Evolutionary conservation across 2,888 invertebrate genomes (phyloP), one percentile per base, ranked within the genome.

Genomic region (Leucophora obtusa): DNA sequence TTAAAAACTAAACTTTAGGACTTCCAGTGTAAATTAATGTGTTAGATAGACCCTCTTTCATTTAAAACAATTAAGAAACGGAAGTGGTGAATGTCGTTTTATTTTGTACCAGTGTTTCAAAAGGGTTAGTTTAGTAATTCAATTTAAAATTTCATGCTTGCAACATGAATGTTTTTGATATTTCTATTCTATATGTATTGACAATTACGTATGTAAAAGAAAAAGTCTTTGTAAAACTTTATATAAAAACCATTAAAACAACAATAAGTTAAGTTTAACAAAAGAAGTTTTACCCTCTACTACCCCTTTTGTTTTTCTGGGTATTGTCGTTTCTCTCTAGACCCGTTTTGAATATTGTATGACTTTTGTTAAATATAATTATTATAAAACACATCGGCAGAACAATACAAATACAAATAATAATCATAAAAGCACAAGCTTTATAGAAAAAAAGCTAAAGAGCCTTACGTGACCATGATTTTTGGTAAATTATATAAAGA

Each of bases 301-400:
- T 47, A 47, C 43, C 43, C 43, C 43, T n/a, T 47, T 47, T 38
- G 11, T 38, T 11, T 47, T 47, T n/a, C 3, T n/a, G n/a, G 43
- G 15, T 47, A 47, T 47, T 47, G 43, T n/a, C n/a, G 11, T n/a
- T 14, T n/a, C 14, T 47, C 43, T 47, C 5, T 47, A 47, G 43
- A 14, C 6, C n/a, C 43, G 43, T 47, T 47, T 47, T 5, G n/a
- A 47, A 47, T 47, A 47, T 47, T 47, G 43, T n/a, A 47, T 47
- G 43, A 47, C 43, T 47, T 47, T 47, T 47, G 43, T 47, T 14
- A n/a, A 47, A 47, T 47, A 47, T 47, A 47, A 47, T 47, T 47
- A n/a, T 47, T 47, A 14, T 47, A 47, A 47, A 47, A 47, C n/a
- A 47, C 43, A 47, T 47, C 43, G n/a, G n/a, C 43, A 47, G 43